Evolutionary conservation across 92 coral and sea anemone species (phyloP), one percentile per base, ranked within the genome.

Genomic region (Anthopleura xanthogrammica): DNA sequence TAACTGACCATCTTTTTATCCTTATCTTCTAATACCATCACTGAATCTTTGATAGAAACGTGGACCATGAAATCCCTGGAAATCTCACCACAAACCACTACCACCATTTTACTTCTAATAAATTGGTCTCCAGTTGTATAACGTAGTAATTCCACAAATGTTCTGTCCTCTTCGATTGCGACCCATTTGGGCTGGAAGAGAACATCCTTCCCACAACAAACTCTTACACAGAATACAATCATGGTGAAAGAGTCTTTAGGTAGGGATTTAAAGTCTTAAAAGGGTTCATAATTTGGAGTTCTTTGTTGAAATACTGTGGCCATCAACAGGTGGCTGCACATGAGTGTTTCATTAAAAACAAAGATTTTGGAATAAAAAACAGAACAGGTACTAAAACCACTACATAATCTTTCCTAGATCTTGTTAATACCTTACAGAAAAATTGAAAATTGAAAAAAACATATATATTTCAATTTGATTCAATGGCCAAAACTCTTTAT

Each of bases 141-240:
- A 36, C 98, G 93, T 80, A 93, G 92, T 78, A 93, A 85, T 82
- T 93, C 98, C 71, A 88, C 60, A 62, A 93, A 90, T 8, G 98
- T 89, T 78, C 91, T 87, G 77, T 86, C 90, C 9, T 86, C 79
- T 66, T 93, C 98, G 36, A 91, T 85, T 48, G 89, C 90, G 72
- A 93, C 90, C 98, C 98, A 93, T 78, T 92, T 93, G 62, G 95
- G 98, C 50, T 91, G 58, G 58, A 54, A 54, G 48, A 93, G 83
- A 56, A 93, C 80, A 58, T 83, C 71, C 4, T 82, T 83, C 9
- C 85, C 89, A 66, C 90, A 85, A 60, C 95, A 91, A 57, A 93
- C 95, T 64, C 98, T 93, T 80, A 93, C 98, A 86, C 98, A 93
- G 65, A 93, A 90, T 7, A 93, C 76, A 74, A 88, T 80, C 97